Evolutionary conservation across 2,888 invertebrate genomes (phyloP), one percentile per base, ranked within the genome.

Genomic region (Tetranychus truncatus): DNA sequence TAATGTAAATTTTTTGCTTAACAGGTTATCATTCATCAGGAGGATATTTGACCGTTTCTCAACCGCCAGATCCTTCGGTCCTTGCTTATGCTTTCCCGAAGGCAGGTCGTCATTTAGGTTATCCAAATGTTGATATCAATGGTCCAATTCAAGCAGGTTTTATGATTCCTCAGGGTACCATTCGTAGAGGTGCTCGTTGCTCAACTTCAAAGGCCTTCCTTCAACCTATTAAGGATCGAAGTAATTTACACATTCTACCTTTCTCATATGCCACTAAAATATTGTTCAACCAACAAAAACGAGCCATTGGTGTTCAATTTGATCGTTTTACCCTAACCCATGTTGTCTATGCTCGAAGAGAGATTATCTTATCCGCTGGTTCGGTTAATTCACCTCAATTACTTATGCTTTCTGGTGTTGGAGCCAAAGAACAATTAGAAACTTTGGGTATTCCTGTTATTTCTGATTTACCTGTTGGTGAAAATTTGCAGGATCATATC

Each of bases 151-250:
- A 92, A 82, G 88, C 90, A 0, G 93, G 81, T 0, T 92, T 92
- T 80, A 91, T 91, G 91, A 89, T 91, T 69, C 91, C 91, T 0
- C 92, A 92, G 82, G 92, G 91, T 44, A 93, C 91, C 0, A 88
- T 89, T 79, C 87, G 89, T 79, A 91, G 92, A 21, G 93, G 93
- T 0, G 89, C 91, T 65, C 87, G 94, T 1, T 94, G 94, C 81
- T 92, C 92, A 6, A 91, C 92, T 0, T 88, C 91, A 0, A 92
- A 93, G 84, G 92, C 92, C 0, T 94, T 92, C 80, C 82, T 94
- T 1, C 85, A 92, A 75, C 90, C 93, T 0, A 89, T 89, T 0
- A 86, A 91, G 74, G 84, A 90, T 3, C 85, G 94, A 1, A 85
- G 86, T n/a, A 94, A 93, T 81, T 84, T 94, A 0, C 91, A 94